Evolutionary conservation across 1,140 invertebrate genomes (phyloP), one percentile per base, ranked within the genome.

Genomic region (Caenorhabditis latens): DNA sequence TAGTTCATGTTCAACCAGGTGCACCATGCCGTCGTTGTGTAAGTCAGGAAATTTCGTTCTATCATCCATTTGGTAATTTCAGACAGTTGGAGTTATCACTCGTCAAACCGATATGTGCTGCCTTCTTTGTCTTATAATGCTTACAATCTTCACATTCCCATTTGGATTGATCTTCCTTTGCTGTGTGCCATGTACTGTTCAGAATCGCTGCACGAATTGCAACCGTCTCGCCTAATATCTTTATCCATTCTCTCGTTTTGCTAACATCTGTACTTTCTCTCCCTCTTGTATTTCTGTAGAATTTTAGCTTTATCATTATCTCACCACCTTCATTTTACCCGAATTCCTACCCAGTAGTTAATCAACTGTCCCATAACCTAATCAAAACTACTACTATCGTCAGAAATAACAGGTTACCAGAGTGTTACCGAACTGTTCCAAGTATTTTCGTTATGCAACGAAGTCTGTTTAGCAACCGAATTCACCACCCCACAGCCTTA

Each of bases 111-210:
- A 91, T 65, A 55, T 89, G 13, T 91, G 91, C 75, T 91, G 90
- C 65, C 79, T 91, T 43, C 46, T 92, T 2, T 92, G 89, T 58
- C 86, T 92, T 19, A 89, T 91, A 7, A 55, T 91, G 50, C 79
- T 91, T 14, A 88, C 91, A 43, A 92, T 91, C 75, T 91, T 91
- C 83, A 92, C 91, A 8, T 92, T 91, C 71, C 91, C 91, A 48
- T 85, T 92, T 67, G 91, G 91, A 43, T 84, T 91, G 14, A 65
- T 92, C 57, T 88, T 91, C 50, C 82, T 91, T 5, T 92, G 90
- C 53, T 91, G 90, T 71, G 84, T 91, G 57, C 90, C 91, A 16
- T 91, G 91, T 53, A 88, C 91, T 4, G 85, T 89, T 79, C 55
- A 83, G 65, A 79, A 79, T 24, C 71, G 71, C 3, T 79, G 71